Percentiles rank a stretch among this genome's conserved stretches.
phyloP scores from a whole-genome alignment of 2,888 invertebrate species.

The Tineola bisselliella region DNA sequence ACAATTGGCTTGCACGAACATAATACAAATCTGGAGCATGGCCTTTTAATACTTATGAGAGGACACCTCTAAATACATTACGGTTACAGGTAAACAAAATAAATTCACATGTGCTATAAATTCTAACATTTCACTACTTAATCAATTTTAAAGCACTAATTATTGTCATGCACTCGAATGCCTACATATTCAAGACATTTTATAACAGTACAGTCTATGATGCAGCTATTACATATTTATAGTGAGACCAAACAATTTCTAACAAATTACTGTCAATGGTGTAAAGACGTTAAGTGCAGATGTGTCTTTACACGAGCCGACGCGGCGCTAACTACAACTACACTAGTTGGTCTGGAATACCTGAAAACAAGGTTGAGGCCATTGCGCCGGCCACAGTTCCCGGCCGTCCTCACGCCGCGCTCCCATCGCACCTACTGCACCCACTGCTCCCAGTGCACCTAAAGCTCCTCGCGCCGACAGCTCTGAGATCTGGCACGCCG shows the following conservation, averaged over 20 bases:
- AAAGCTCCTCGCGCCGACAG: conserved; percentile 22
- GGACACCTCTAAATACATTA: not conserved
- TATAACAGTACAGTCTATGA: not conserved
- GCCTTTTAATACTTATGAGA: not conserved
- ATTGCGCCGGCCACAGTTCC: conserved; percentile 53
- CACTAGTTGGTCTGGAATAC: conserved; percentile 65
- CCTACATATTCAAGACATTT: not conserved
- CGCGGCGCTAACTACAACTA: not conserved
- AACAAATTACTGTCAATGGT: not conserved
- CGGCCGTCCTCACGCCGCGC: conserved; percentile 20
- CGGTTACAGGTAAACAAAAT: not conserved
- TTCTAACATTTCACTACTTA: not conserved
- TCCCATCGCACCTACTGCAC: conserved; percentile 14
- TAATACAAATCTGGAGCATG: not conserved
- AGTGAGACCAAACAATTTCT: conserved; percentile 32
- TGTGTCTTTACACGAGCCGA: not conserved
- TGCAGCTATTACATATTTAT: not conserved
- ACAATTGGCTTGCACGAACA: no score
- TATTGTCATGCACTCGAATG: conserved; percentile 60
- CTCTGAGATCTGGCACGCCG: conserved; percentile 73
- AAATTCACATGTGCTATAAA: not conserved
- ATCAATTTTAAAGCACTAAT: conserved; percentile 42
- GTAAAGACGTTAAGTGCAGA: not conserved
- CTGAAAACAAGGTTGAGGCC: conserved; percentile 64
- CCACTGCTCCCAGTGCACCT: conserved; percentile 20